Percentiles rank a stretch among this genome's conserved stretches.
phyloP scores from a whole-genome alignment of 2,113 vertebrate genomes.

The Theristicus caerulescens region DNA sequence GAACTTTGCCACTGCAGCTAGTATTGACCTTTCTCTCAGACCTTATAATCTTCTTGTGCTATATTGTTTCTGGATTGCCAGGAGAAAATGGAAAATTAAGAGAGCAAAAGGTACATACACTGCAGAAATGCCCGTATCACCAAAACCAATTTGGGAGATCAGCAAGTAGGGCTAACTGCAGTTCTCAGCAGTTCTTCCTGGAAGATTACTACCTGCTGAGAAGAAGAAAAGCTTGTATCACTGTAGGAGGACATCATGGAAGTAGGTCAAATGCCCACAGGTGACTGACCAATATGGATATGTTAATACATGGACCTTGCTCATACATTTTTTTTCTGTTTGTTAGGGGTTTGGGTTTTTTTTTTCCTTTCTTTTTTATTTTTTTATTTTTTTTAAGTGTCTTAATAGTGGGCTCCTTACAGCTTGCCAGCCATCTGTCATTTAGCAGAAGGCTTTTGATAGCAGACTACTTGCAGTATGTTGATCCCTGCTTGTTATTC shows the following conservation, averaged over 20 bases:
- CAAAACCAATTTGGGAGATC: conserved; percentile 40
- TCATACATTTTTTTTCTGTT: background rate
- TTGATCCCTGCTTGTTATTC: conserved; percentile 2
- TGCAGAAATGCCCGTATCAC: background rate
- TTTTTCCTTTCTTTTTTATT: background rate
- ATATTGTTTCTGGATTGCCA: background rate
- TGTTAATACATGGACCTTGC: conserved; percentile 4
- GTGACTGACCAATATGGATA: conserved; percentile 28
- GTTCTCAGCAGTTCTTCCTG: conserved; percentile 42
- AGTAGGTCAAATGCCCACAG: conserved; percentile 36
- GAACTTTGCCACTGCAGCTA: background rate
- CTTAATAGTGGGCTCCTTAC: background rate
- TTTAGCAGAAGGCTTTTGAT: conserved; percentile 25
- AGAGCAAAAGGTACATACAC: background rate
- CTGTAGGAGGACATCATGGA: conserved; percentile 24
- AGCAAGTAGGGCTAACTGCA: conserved; percentile 27
- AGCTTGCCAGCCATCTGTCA: conserved; percentile 39
- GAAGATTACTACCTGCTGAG: conserved; percentile 51
- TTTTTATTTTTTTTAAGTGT: background rate
- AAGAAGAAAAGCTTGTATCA: conserved; percentile 39
- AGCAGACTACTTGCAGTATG: background rate
- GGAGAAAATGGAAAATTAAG: background rate
- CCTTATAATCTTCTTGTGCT: background rate
- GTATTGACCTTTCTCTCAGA: background rate
- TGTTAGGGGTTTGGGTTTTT: background rate